Conservation (phyloP, 1,140 invertebrate species). For the Drosophila azteca region DNA sequence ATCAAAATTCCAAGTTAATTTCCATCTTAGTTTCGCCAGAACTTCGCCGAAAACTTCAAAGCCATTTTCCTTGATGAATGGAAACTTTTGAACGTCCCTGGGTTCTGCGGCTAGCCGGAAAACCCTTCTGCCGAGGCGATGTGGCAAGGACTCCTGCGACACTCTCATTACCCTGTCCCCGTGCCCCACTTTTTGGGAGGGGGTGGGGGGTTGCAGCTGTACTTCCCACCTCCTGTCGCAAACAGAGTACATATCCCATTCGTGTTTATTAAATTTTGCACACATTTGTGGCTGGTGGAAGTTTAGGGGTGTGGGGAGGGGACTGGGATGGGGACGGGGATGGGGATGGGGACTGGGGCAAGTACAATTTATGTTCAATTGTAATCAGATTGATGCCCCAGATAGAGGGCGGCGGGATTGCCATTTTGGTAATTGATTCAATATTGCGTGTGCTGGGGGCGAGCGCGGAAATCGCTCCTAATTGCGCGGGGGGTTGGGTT, state of each 20-base stretch:
- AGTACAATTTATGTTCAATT: slow-evolving; percentile 69
- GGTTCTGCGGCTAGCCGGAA: slow-evolving; percentile 60
- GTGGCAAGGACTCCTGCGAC: not conserved
- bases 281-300: slow-evolving; percentile 26
- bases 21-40: slow-evolving; percentile 58
- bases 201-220: slow-evolving; percentile 7
- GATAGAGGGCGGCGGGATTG: slow-evolving; percentile 16
- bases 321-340: too few species aligned
- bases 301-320: not conserved
- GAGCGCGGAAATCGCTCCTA: slow-evolving; percentile 55
- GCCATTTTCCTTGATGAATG: slow-evolving; percentile 57
- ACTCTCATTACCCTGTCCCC: too few species aligned
- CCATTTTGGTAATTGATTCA: slow-evolving; percentile 80
- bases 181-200: not conserved
- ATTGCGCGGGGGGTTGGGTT: slow-evolving; percentile 45
- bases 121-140: slow-evolving; percentile 33
- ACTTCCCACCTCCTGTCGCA: slow-evolving; percentile 25
- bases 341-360: not conserved
- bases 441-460: slow-evolving; percentile 56
- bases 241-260: slow-evolving; percentile 21
- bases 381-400: slow-evolving; percentile 66
- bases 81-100: slow-evolving; percentile 53
- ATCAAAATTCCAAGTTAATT: slow-evolving; percentile 60
- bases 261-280: slow-evolving; percentile 55
- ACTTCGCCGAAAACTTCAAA: slow-evolving; percentile 59